Conservation (phyloP, 2,113 vertebrate species). For the Pholis gunnellus region DNA sequence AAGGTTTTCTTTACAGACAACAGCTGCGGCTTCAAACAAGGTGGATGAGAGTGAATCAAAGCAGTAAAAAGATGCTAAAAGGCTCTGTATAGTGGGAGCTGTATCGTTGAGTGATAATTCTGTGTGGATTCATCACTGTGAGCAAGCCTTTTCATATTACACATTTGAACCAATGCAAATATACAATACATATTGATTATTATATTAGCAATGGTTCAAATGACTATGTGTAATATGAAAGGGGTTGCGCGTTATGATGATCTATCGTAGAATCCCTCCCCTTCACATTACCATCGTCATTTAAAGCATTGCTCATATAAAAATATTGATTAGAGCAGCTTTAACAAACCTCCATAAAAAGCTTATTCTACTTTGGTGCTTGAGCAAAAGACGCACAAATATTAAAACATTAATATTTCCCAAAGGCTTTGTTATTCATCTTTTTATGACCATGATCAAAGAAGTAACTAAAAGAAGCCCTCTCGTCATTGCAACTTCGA, state of each 20-base stretch:
- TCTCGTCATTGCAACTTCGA: neutral
- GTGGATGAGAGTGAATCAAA: neutral
- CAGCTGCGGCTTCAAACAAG: neutral
- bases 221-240: neutral
- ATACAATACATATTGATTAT: neutral
- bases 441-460: neutral
- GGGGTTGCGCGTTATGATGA: neutral
- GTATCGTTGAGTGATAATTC: neutral
- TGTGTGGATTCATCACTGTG: neutral
- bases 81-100: neutral
- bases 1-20: neutral
- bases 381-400: neutral
- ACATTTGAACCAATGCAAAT: conserved; percentile 8
- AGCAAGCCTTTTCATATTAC: neutral
- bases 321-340: neutral
- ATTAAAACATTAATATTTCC: neutral
- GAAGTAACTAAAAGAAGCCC: neutral
- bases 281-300: neutral
- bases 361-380: neutral
- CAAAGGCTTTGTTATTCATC: neutral
- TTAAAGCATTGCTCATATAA: neutral
- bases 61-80: neutral
- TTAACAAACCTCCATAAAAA: neutral
- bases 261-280: neutral
- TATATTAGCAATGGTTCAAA: neutral